phyloP scores from a whole-genome alignment of 1,140 invertebrate species.

The Danaus melanippus region DNA sequence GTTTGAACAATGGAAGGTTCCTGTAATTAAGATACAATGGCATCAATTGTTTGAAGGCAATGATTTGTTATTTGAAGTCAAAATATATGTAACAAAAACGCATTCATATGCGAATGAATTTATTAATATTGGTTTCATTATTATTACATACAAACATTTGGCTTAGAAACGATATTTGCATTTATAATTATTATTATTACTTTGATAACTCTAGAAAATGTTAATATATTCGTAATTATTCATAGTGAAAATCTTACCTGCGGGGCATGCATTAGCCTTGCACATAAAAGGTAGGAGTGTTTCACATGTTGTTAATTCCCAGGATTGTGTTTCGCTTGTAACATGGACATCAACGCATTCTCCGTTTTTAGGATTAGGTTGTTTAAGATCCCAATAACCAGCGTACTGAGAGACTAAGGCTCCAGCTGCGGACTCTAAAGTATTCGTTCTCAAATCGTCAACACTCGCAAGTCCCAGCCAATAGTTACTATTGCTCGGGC shows the following conservation, averaged over 20 bases:
- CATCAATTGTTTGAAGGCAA: conserved; percentile 17
- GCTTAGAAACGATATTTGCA: neutral
- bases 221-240: too few relatives aligned
- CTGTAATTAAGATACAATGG: conserved; percentile 52
- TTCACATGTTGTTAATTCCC: conserved; percentile 95
- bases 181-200: conserved; percentile 1
- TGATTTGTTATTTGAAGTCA: neutral
- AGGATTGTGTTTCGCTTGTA: conserved; percentile 88
- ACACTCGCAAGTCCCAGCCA: conserved; percentile 92
- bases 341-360: conserved; percentile 89
- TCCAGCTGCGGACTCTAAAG: conserved; percentile 92
- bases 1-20: conserved; percentile 93
- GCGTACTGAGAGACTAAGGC: conserved; percentile 93
- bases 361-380: conserved; percentile 88
- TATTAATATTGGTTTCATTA: conserved; percentile 5
- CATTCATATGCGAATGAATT: neutral
- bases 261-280: conserved; percentile 90
- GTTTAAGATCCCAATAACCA: conserved; percentile 89
- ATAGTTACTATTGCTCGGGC: conserved; percentile 78
- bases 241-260: conserved; percentile 73
- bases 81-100: too few relatives aligned
- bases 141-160: conserved; percentile 1
- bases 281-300: conserved; percentile 95
- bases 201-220: too few relatives aligned
- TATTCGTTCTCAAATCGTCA: conserved; percentile 93